These are phyloP conservation scores for Drosophila basisetae DNA, from an alignment of 2,888 invertebrate genomes.

Conservation along the genomic window DNA sequence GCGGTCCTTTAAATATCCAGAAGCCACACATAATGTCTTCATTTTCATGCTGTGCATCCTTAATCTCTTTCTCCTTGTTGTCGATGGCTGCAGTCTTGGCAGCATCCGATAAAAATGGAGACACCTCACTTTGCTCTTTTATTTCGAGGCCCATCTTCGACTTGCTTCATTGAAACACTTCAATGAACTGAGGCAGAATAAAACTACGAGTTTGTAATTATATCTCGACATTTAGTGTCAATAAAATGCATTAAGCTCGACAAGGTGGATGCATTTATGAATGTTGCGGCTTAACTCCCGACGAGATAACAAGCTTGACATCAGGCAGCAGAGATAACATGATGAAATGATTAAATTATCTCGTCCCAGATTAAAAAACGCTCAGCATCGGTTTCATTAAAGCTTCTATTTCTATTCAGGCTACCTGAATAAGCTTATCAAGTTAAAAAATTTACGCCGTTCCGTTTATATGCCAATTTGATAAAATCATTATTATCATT, in stretches of 20 bases:
- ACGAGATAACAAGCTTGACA: neutral
- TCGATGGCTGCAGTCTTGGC: neutral
- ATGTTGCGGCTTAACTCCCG: neutral
- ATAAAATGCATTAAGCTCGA: constrained; percentile 9
- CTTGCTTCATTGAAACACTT: neutral
- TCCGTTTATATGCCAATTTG: neutral
- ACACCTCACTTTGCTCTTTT: constrained; percentile 15
- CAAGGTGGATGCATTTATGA: constrained; percentile 6
- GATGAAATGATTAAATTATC: neutral
- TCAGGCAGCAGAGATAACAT: neutral
- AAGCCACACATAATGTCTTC: constrained; percentile 86
- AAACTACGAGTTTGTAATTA: neutral
- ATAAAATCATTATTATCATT: neutral
- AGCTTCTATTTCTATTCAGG: neutral
- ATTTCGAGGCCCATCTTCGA: constrained; percentile 14
- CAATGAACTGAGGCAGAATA: constrained; percentile 2
- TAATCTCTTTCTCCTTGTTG: constrained; percentile 2
- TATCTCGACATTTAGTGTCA: constrained; percentile 1
- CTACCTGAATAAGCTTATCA: neutral
- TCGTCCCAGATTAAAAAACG: neutral
- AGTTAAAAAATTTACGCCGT: neutral
- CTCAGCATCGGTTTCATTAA: neutral
- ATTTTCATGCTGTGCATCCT: neutral
- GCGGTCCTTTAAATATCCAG: constrained; percentile 87
- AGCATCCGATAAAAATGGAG: constrained; percentile 24